phyloP scores from a whole-genome alignment of 2,797 vertebrate genomes.

The Phalanger gymnotis region DNA sequence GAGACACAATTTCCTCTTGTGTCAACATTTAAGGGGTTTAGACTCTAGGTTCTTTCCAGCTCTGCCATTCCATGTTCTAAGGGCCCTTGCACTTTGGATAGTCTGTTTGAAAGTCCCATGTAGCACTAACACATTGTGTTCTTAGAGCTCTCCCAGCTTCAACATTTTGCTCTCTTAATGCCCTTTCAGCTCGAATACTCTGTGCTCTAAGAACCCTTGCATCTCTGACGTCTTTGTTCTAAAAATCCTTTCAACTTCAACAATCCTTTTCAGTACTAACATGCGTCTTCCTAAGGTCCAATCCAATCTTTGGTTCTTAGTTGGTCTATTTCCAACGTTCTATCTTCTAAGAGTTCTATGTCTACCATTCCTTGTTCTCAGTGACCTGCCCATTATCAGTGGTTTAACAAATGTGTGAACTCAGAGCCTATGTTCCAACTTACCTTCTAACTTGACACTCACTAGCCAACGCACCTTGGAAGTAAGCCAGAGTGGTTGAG shows the following conservation, averaged over 20 bases:
- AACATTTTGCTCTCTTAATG: neutral
- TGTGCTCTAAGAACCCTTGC: neutral
- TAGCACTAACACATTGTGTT: neutral
- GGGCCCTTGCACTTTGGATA: neutral
- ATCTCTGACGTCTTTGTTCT: neutral
- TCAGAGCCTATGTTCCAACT: neutral
- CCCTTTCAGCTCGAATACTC: neutral
- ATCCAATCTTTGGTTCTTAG: neutral
- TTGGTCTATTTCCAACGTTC: neutral
- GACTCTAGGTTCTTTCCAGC: neutral
- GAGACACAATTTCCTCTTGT: neutral
- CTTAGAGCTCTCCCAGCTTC: neutral
- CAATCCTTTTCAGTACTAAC: neutral
- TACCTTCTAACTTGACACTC: neutral
- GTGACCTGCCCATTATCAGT: neutral
- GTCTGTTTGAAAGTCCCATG: neutral
- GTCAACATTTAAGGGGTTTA: neutral
- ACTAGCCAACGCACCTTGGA: neutral
- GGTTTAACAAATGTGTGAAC: neutral
- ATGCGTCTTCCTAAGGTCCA: neutral
- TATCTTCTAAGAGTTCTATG: neutral
- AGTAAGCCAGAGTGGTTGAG: neutral
- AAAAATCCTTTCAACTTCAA: neutral
- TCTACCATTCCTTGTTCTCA: neutral
- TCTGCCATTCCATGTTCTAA: neutral